Base-by-base conservation (phyloP, 2,113 vertebrate genomes). In the Capricornis sumatraensis region DNA sequence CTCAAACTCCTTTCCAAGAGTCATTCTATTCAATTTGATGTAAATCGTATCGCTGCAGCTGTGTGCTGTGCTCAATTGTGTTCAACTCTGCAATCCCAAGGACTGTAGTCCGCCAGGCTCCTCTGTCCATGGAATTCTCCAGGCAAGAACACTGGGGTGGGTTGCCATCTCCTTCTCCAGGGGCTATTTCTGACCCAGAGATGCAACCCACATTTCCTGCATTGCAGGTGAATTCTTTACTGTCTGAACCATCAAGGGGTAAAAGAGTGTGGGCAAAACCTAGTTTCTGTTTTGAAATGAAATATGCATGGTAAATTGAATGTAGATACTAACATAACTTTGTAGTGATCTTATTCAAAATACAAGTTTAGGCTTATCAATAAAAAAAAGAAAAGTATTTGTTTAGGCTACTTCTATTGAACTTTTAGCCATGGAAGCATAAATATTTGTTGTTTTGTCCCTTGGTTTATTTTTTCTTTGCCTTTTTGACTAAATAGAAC, bases 401-500 rank as follows among this genome's bases (percentile, higher is more conserved):
- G 27, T 52, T 81, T 43, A 2, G 79, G 10, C n/a, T 33, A 25
- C 28, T 27, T 25, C 53, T 62, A 27, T 27, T 52, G 43, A n/a
- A 3, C 17, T 27, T 60, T 40, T 15, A 27, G 4, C 33, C 2
- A 5, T 0, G 12, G 19, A 7, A 3, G 7, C 8, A 12, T 53
- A 60, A 50, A 52, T 28, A 25, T 27, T 62, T 50, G 3, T 30
- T 17, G 40, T 53, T 64, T 27, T 13, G 12, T 17, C n/a, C 40
- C n/a, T 13, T 40, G 43, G n/a, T 64, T 43, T 79, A 21, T 21
- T 47, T 83, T 62, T 64, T 23, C 11, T 64, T 74, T 87, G 50
- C 17, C 4, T 53, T 16, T 71, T 58, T 83, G 62, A 12, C 33
- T 40, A 16, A 19, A 19, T 21, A 53, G 43, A 62, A 21, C 10